Conservation (phyloP, 2,113 vertebrate genomes). For the Odontesthes bonariensis region DNA sequence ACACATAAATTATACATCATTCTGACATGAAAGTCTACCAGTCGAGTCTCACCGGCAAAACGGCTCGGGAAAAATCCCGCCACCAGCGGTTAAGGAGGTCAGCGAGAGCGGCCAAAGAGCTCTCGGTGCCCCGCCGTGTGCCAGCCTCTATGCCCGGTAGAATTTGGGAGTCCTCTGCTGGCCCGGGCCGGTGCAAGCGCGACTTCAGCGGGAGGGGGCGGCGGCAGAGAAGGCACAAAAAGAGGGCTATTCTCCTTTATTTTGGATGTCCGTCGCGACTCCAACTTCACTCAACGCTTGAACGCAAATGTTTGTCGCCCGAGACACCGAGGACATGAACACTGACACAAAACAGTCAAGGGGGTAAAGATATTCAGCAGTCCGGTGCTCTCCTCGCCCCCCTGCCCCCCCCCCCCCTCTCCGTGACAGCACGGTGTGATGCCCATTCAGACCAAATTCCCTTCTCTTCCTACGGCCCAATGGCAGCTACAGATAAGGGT, state of each 20-base stretch:
- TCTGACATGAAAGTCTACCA: slow-evolving; percentile 66
- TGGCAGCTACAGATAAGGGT: slow-evolving; percentile 59
- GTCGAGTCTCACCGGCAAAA: slow-evolving; percentile 40
- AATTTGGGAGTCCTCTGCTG: slow-evolving; percentile 72
- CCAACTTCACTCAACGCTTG: slow-evolving; percentile 10
- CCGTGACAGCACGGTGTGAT: slow-evolving; percentile 62
- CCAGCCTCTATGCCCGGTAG: slow-evolving; percentile 79
- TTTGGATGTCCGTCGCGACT: slow-evolving; percentile 23
- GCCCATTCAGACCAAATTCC: slow-evolving; percentile 57
- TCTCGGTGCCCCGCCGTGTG: slow-evolving; percentile 76
- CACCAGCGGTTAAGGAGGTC: slow-evolving; percentile 24
- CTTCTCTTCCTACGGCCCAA: slow-evolving; percentile 57
- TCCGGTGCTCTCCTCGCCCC: slow-evolving; percentile 25
- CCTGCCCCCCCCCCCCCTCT: slow-evolving; percentile 45
- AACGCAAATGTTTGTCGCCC: slow-evolving; percentile 16
- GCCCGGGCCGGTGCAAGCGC: slow-evolving; percentile 74
- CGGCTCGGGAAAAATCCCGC: slow-evolving; percentile 19
- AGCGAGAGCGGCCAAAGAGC: slow-evolving; percentile 51
- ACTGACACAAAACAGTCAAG: slow-evolving; percentile 53
- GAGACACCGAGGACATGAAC: slow-evolving; percentile 20
- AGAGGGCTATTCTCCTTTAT: slow-evolving; percentile 3
- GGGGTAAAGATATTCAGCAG: slow-evolving; percentile 65
- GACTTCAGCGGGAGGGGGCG: slow-evolving; percentile 19
- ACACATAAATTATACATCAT: slow-evolving; percentile 46
- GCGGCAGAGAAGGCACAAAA: slow-evolving; percentile 22